Conservation (phyloP, 2,797 vertebrate genomes). For the Momotus momota region DNA sequence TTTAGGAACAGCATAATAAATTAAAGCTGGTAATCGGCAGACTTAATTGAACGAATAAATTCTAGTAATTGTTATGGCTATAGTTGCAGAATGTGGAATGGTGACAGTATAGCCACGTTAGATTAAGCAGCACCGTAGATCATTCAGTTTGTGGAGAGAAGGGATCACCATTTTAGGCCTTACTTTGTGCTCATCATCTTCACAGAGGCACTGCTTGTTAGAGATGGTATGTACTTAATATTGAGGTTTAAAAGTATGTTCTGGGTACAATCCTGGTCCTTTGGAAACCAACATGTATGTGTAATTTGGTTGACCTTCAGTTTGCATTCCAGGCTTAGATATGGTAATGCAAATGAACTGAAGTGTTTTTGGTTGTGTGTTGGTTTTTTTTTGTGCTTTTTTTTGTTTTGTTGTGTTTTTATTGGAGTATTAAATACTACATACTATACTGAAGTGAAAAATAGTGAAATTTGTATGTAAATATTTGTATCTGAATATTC, state of each 20-base stretch:
- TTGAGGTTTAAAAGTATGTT: background rate
- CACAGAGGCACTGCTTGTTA: background rate
- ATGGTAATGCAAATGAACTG: background rate
- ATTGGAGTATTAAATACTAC: background rate
- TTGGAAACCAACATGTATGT: background rate
- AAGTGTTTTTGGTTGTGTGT: background rate
- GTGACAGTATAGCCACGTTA: background rate
- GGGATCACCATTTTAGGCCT: background rate
- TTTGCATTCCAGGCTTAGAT: background rate
- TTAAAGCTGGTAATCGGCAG: background rate
- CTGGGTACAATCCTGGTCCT: background rate
- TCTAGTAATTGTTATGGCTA: background rate
- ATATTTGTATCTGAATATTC: background rate
- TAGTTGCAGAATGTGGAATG: background rate
- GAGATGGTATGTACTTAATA: background rate
- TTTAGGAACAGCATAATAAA: background rate
- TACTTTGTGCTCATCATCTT: background rate
- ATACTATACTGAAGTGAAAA: background rate
- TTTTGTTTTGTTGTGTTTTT: too few species aligned
- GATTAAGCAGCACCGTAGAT: background rate
- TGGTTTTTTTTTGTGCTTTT: too few species aligned
- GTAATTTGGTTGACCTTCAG: background rate
- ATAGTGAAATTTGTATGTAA: background rate
- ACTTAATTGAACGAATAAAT: background rate
- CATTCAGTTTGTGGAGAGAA: background rate